These are phyloP conservation scores for Vanessa atalanta DNA, from an alignment of 1,140 invertebrate species.

Conservation along the genomic window DNA sequence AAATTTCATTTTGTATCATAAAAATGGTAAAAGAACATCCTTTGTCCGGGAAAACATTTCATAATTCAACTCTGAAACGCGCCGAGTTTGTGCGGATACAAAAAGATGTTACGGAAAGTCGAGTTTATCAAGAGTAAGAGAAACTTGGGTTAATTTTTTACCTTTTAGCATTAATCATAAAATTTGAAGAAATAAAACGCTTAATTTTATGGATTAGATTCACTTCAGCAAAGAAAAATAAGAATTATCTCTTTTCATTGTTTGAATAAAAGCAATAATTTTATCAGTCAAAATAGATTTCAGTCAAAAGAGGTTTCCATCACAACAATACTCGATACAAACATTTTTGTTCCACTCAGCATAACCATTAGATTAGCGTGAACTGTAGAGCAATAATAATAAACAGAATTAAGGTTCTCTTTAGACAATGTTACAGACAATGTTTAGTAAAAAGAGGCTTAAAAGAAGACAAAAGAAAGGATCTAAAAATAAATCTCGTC, in stretches of 20 bases:
- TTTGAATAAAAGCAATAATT: too few relatives aligned
- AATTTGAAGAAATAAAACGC: too few relatives aligned
- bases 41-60: slow-evolving; percentile 22
- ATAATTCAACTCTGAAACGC: slow-evolving; percentile 8
- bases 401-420: background rate
- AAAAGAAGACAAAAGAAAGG: slow-evolving; percentile 3
- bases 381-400: background rate
- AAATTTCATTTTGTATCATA: slow-evolving; percentile 20
- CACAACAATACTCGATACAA: too few relatives aligned
- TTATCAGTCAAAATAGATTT: too few relatives aligned
- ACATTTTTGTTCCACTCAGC: background rate
- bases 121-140: slow-evolving; percentile 2
- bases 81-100: slow-evolving; percentile 7
- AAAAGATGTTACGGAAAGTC: slow-evolving; percentile 13
- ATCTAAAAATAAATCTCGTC: slow-evolving; percentile 17
- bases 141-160: background rate
- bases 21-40: slow-evolving; percentile 25
- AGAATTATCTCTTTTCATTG: too few relatives aligned
- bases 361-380: background rate
- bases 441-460: background rate
- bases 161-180: too few relatives aligned
- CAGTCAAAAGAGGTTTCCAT: too few relatives aligned
- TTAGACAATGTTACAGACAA: background rate
- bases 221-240: too few relatives aligned
- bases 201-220: too few relatives aligned